Evolutionary conservation across 2,888 invertebrate genomes (phyloP).

Genomic region (Operophtera brumata): DNA sequence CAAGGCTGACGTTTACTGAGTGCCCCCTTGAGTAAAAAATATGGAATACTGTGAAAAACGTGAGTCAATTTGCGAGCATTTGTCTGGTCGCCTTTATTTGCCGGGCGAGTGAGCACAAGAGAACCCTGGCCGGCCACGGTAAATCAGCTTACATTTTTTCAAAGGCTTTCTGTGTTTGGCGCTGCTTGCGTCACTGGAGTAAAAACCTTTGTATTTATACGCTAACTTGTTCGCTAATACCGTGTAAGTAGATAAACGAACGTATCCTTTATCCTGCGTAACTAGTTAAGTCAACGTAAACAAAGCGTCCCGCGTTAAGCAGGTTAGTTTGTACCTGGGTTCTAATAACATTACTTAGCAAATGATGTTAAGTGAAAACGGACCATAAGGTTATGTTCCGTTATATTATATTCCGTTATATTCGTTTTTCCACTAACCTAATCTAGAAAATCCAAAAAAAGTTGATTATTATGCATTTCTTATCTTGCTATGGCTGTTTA

Average conservation of each 20-base stretch:
- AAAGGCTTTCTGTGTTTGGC: conserved; percentile 76
- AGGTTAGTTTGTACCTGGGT: conserved; percentile 4
- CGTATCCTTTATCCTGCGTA: conserved; percentile 18
- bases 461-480: too few species aligned
- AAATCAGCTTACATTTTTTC: conserved; percentile 79
- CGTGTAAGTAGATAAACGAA: conserved; percentile 26
- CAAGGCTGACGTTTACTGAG: conserved; percentile 40
- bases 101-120: conserved; percentile 69
- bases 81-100: conserved; percentile 79
- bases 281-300: conserved; percentile 23
- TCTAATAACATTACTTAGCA: conserved; percentile 4
- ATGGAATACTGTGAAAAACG: conserved; percentile 73
- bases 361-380: conserved; percentile 1
- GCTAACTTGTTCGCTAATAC: conserved; percentile 53
- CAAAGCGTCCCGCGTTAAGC: conserved; percentile 10
- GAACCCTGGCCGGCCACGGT: conserved; percentile 68
- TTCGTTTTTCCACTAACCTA: too few species aligned
- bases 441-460: too few species aligned
- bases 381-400: too few species aligned
- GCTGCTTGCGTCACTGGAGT: conserved; percentile 66
- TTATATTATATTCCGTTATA: too few species aligned
- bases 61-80: conserved; percentile 79
- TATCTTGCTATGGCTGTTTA: too few species aligned
- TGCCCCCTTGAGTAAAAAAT: conserved; percentile 56
- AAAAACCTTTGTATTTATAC: conserved; percentile 65